A percentile compares a stretch with the other conserved stretches of the same genome.
These are phyloP conservation scores for Ctenodactylus gundi DNA, from an alignment of 2,113 vertebrate genomes.

Conservation along the genomic window DNA sequence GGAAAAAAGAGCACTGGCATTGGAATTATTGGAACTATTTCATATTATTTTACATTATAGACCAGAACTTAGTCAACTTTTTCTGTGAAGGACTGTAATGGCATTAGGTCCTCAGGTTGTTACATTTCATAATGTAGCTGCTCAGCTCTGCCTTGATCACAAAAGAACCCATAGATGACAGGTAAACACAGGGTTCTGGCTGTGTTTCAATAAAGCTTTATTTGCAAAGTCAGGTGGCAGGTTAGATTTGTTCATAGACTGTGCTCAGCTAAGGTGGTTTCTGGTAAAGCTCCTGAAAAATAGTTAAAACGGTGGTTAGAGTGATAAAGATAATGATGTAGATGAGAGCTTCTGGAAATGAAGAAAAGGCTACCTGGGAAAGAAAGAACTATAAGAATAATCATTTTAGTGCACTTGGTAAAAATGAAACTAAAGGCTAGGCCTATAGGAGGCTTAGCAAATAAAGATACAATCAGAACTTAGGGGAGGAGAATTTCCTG, in stretches of 20 bases:
- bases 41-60: background rate
- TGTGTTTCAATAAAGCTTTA: slow-evolving; percentile 13
- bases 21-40: background rate
- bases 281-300: slow-evolving; percentile 35
- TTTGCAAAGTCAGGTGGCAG: background rate
- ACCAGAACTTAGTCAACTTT: background rate
- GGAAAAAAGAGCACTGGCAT: background rate
- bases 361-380: background rate
- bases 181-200: background rate
- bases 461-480: background rate
- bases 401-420: background rate
- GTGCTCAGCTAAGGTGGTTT: background rate
- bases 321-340: background rate
- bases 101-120: background rate
- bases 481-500: background rate
- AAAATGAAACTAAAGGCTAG: background rate
- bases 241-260: background rate
- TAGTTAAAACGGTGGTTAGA: background rate
- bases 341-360: background rate
- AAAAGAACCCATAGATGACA: background rate
- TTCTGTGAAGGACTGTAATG: background rate
- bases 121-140: background rate
- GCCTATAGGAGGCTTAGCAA: background rate
- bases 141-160: background rate
- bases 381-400: background rate